These are phyloP conservation scores for Gymnoscelis rufifasciata DNA, from an alignment of 2,888 invertebrate genomes.

Conservation along the genomic window DNA sequence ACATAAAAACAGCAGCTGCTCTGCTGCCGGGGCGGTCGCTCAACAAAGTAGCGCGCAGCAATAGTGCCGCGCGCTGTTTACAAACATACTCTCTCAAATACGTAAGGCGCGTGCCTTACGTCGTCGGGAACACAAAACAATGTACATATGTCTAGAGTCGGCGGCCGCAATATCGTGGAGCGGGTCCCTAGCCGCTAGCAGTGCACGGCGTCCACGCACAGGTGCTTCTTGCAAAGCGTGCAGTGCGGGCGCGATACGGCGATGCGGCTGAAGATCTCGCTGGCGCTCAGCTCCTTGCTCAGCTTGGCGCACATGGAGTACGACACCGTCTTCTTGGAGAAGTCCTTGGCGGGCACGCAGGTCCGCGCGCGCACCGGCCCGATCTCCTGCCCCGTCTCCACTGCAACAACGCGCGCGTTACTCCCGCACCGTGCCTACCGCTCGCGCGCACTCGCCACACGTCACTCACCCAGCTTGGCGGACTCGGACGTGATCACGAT, in stretches of 20 bases:
- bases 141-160: too few species aligned
- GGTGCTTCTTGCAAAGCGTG: conserved; percentile 64
- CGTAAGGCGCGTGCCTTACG: too few species aligned
- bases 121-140: too few species aligned
- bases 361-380: conserved; percentile 71
- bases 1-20: too few species aligned
- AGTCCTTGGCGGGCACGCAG: conserved; percentile 69
- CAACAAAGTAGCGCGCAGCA: too few species aligned
- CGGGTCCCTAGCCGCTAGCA: conserved; percentile 42
- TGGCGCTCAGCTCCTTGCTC: conserved; percentile 66
- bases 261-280: conserved; percentile 69
- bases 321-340: conserved; percentile 68
- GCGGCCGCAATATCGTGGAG: too few species aligned
- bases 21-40: too few species aligned
- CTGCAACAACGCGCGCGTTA: conserved; percentile 34
- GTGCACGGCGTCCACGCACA: conserved; percentile 61
- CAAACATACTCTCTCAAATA: conserved; percentile 19
- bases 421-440: neutral
- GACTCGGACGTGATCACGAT: conserved; percentile 71
- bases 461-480: conserved; percentile 55
- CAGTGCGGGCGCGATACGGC: conserved; percentile 64
- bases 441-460: neutral
- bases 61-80: conserved; percentile 17
- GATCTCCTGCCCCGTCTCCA: conserved; percentile 68
- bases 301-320: conserved; percentile 70